Conservation (phyloP, 1,140 invertebrate species). For the Atopsyche davidsoni region DNA sequence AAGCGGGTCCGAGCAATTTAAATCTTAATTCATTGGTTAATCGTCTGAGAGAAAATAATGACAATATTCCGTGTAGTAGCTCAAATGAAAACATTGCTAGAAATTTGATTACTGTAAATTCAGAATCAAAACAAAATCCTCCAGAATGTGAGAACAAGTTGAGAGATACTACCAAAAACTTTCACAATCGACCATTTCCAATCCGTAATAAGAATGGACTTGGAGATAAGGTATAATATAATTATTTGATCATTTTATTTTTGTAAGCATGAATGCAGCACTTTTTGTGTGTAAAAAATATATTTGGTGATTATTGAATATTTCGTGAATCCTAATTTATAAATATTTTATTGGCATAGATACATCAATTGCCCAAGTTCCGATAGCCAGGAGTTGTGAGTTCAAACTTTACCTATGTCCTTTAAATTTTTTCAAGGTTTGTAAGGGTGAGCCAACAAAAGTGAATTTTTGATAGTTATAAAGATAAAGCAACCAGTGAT, state of each 20-base stretch:
- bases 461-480: no score
- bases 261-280: no score
- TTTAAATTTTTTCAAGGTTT: no score
- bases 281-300: no score
- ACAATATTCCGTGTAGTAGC: background rate
- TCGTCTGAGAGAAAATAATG: slow-evolving; percentile 19
- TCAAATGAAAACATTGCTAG: background rate
- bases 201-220: slow-evolving; percentile 1
- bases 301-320: no score
- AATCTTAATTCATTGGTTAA: slow-evolving; percentile 2
- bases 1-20: slow-evolving; percentile 20
- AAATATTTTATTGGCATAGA: no score
- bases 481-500: no score
- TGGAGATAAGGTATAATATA: slow-evolving; percentile 19
- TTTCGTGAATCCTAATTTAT: no score
- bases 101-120: background rate
- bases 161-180: slow-evolving; percentile 7
- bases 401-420: no score
- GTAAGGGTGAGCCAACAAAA: no score
- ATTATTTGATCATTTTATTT: slow-evolving; percentile 4
- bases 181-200: slow-evolving; percentile 9
- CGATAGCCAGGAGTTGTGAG: no score
- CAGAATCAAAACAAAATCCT: background rate
- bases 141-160: slow-evolving; percentile 12
- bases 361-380: no score